Conservation (phyloP, 2,797 vertebrate species). For the Tenualosa ilisha region DNA sequence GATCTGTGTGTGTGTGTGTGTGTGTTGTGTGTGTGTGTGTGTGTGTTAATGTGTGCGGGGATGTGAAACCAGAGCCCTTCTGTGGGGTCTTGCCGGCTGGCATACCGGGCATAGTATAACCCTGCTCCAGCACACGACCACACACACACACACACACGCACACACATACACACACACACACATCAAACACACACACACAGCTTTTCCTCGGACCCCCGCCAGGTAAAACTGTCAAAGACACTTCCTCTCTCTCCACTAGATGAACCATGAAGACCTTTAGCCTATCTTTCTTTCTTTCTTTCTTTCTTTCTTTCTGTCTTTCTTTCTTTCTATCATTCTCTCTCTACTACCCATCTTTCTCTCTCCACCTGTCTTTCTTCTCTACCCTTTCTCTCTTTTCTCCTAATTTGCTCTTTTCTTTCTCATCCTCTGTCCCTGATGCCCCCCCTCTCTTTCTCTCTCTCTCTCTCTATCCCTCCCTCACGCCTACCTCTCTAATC, state of each 20-base stretch:
- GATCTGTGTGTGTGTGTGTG: background rate
- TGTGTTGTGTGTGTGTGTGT: constrained; percentile 4
- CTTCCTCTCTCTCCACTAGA: constrained; percentile 56
- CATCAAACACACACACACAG: background rate
- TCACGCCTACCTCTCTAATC: background rate
- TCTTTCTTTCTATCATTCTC: background rate
- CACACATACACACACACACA: background rate
- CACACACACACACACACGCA: constrained; percentile 21
- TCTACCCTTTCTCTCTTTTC: background rate
- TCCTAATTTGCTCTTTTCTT: background rate
- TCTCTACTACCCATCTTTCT: background rate
- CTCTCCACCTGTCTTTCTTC: background rate
- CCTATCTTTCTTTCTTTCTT: background rate
- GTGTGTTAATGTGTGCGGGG: background rate
- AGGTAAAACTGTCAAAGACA: constrained; percentile 68
- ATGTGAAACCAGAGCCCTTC: constrained; percentile 21
- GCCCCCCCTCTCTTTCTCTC: background rate
- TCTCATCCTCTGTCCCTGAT: background rate
- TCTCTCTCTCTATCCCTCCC: too few relatives aligned
- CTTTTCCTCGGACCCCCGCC: constrained; percentile 57
- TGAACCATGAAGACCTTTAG: background rate
- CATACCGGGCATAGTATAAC: constrained; percentile 25
- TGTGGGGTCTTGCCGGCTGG: background rate
- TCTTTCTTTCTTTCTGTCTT: background rate
- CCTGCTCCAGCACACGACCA: constrained; percentile 43